Conservation (phyloP, 1,140 invertebrate species). For the Monomorium pharaonis region DNA sequence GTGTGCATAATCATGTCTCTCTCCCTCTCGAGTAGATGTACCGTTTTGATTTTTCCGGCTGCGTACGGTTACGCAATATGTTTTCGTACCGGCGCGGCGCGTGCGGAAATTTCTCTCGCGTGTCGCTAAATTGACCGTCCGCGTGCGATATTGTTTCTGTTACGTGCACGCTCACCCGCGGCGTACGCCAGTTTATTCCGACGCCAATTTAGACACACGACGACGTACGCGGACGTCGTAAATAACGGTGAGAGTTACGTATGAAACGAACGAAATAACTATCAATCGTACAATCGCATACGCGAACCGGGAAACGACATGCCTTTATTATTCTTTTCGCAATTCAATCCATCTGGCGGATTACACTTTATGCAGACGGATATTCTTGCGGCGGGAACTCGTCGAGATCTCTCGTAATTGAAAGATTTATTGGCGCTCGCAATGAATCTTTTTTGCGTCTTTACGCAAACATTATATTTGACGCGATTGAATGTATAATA, state of each 20-base stretch:
- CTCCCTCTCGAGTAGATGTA: not conserved
- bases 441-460: not conserved
- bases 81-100: constrained; percentile 31
- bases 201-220: not conserved
- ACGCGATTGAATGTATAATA: too few species aligned
- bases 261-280: not conserved
- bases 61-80: constrained; percentile 53
- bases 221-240: not conserved
- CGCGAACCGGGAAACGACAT: not conserved
- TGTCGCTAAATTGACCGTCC: not conserved
- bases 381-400: not conserved
- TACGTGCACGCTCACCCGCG: not conserved
- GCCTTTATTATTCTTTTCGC: not conserved
- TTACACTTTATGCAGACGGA: not conserved
- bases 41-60: not conserved
- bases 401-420: not conserved
- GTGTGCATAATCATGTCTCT: not conserved
- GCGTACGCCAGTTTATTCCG: not conserved
- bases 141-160: constrained; percentile 13
- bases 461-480: not conserved
- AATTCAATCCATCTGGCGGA: not conserved
- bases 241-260: not conserved
- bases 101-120: constrained; percentile 11
- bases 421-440: not conserved
- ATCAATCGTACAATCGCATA: not conserved